Conservation (phyloP, 2,888 invertebrate species). For the Drosophila lacicola region DNA sequence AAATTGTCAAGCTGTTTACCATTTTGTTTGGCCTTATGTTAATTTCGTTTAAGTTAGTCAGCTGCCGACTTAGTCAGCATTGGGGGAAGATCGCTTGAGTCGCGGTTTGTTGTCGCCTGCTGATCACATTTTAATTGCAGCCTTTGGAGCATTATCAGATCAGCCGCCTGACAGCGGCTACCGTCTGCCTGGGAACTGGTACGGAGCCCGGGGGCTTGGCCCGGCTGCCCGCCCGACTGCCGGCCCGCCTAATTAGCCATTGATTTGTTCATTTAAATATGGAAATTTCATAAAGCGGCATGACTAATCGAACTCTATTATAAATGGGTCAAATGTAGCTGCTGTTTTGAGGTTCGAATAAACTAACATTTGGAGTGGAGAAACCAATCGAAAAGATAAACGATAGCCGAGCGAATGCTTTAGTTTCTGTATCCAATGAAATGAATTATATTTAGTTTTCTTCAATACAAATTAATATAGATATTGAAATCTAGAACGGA, state of each 20-base stretch:
- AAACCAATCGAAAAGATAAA: slow-evolving; percentile 5
- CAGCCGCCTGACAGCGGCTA: slow-evolving; percentile 48
- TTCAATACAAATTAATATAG: not conserved
- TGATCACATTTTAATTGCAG: slow-evolving; percentile 74
- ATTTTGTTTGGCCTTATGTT: slow-evolving; percentile 54
- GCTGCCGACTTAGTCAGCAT: slow-evolving; percentile 28
- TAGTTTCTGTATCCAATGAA: not conserved
- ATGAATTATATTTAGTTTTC: slow-evolving; percentile 13
- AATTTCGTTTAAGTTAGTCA: slow-evolving; percentile 50
- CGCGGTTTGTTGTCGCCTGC: slow-evolving; percentile 50
- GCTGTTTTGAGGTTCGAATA: slow-evolving; percentile 1
- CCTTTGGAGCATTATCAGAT: slow-evolving; percentile 45
- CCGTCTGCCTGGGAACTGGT: slow-evolving; percentile 41
- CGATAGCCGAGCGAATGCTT: not conserved
- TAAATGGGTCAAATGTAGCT: slow-evolving; percentile 48
- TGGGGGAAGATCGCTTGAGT: not conserved
- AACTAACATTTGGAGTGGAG: not conserved
- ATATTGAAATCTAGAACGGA: slow-evolving; percentile 7
- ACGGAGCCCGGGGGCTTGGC: slow-evolving; percentile 1
- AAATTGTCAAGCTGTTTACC: slow-evolving; percentile 37
- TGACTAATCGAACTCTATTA: slow-evolving; percentile 61
- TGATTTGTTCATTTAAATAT: slow-evolving; percentile 74
- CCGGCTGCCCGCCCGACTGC: not conserved
- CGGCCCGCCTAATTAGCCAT: slow-evolving; percentile 60
- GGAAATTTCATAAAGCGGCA: slow-evolving; percentile 58